Percentiles rank a stretch among this genome's conserved stretches.
These are phyloP conservation scores for Arrhamphus sclerolepis DNA, from an alignment of 2,797 vertebrate genomes.

Conservation along the genomic window DNA sequence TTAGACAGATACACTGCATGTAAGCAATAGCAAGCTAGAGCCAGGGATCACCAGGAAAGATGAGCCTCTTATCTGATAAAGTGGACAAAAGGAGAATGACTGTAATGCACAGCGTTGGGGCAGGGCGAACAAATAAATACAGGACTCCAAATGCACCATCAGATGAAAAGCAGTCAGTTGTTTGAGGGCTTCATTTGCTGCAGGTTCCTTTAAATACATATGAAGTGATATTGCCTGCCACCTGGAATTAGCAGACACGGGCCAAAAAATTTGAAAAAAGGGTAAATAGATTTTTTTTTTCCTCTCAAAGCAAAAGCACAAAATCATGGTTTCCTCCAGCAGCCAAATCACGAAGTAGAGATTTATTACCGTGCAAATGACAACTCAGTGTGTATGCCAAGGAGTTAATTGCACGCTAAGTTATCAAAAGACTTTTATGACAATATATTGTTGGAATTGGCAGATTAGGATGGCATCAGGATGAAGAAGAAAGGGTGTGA, in stretches of 20 bases:
- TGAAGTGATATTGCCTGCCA: conserved; percentile 60
- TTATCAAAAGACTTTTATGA: conserved; percentile 73
- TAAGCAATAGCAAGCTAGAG: conserved; percentile 33
- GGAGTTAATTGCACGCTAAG: conserved; percentile 78
- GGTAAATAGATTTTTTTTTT: conserved; percentile 32
- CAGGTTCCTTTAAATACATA: conserved; percentile 55
- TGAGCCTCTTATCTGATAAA: conserved; percentile 63
- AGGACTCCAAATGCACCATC: conserved; percentile 37
- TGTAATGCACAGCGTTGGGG: conserved; percentile 60
- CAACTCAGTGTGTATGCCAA: conserved; percentile 71
- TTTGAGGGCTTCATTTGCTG: conserved; percentile 62
- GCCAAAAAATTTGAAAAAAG: conserved; percentile 40
- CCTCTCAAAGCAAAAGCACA: conserved; percentile 62
- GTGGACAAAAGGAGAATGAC: conserved; percentile 64
- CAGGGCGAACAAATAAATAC: conserved; percentile 60
- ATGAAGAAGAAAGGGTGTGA: conserved; percentile 24
- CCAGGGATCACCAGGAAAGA: conserved; percentile 63
- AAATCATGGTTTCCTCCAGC: conserved; percentile 23
- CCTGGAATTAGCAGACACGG: conserved; percentile 48
- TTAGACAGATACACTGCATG: conserved; percentile 41
- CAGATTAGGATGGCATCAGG: conserved; percentile 56
- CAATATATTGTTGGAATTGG: conserved; percentile 72
- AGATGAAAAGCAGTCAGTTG: conserved; percentile 61
- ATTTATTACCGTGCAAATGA: conserved; percentile 80
- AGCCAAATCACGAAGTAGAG: conserved; percentile 60